Base-by-base conservation (phyloP, 2,888 invertebrate species). In the Apodemia zela region DNA sequence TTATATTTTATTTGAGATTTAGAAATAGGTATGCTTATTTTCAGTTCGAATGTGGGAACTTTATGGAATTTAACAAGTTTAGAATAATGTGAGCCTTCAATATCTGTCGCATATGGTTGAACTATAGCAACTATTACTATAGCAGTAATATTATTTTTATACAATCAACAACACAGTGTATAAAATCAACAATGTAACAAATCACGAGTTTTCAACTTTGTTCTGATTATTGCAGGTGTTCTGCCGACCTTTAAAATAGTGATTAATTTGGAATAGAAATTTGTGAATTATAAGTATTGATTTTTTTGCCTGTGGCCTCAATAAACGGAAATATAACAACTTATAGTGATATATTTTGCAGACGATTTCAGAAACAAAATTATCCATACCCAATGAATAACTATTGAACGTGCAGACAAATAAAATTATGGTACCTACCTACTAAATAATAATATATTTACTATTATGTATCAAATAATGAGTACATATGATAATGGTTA, bases 401-500 rank as follows among this genome's bases (percentile, higher is more conserved):
- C 4, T 25, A 25, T 25, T 25, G 25, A 25, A 4, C 4, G 6
- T 33, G 33, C 8, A 6, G 33, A 33, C 33, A 7, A 8, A 2
- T 1, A 35, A 35, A 35, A 35, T 35, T 7, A 35, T 35, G 35
- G 35, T 35, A 35, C 35, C 7, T 35, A 35, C 35, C 8, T 10
- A 35, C 8, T 35, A 35, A 10, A 35, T 33, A 8, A 33, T 33
- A 33, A 8, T 35, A 35, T 4, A 38, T 38, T 13, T 13, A 3
- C 38, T 38, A 3, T 11, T 13, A 38, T 3, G 11, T 38, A 38
- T 3, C 38, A 38, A 38, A 38, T 54, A 59, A 66, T 68, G 65
- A 65, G 63, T 51, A 58, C 57, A 29, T 64, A 64, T 59, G 65
- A 67, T 63, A 59, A 60, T 38, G 60, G 66, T 35, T 63, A 54